Conservation (phyloP, 1,140 invertebrate genomes). For the Pissodes strobi region DNA sequence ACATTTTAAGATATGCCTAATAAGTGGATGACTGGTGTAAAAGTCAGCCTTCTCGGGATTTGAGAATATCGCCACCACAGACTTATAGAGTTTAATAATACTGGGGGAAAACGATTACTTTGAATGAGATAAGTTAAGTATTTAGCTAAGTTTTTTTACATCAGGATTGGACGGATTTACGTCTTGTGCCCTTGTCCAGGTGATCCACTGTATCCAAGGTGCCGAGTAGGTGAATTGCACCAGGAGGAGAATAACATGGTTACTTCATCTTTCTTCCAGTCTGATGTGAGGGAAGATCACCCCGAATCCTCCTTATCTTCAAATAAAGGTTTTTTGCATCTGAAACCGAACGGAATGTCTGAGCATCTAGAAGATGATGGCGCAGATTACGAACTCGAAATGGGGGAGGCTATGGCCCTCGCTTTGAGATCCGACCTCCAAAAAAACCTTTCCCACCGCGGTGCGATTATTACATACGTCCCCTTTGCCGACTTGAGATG, state of each 20-base stretch:
- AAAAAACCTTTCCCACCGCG: conserved; percentile 52
- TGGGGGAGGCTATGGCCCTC: conserved; percentile 40
- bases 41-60: not conserved
- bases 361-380: conserved; percentile 7
- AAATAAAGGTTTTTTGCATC: not conserved
- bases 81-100: conserved; percentile 29
- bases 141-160: not conserved
- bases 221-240: conserved; percentile 16
- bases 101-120: conserved; percentile 9
- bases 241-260: not conserved
- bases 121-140: conserved; percentile 16
- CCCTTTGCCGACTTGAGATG: conserved; percentile 37
- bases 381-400: conserved; percentile 35
- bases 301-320: conserved; percentile 19
- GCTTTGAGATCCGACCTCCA: conserved; percentile 49
- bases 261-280: not conserved
- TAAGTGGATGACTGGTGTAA: not conserved
- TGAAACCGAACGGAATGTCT: not conserved
- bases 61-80: conserved; percentile 25
- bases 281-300: not conserved
- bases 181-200: not conserved
- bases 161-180: not conserved
- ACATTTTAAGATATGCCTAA: conserved; percentile 4
- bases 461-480: too few species aligned
- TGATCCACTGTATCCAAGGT: conserved; percentile 14